Conservation (phyloP, 2,797 vertebrate genomes). For the Siniperca undulata region DNA sequence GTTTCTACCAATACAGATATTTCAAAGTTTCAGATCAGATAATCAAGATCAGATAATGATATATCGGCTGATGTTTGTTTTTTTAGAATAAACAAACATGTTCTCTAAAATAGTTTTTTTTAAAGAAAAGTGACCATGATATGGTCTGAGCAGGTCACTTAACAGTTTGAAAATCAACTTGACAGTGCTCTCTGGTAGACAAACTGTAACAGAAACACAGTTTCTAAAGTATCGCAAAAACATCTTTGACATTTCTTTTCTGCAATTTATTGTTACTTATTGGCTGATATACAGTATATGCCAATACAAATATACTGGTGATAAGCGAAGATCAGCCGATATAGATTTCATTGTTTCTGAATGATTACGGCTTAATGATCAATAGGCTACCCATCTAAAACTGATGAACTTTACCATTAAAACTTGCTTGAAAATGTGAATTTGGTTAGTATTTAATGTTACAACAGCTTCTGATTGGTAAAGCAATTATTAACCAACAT, state of each 20-base stretch:
- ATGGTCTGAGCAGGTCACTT: background rate
- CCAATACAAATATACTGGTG: background rate
- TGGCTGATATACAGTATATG: background rate
- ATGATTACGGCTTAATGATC: conserved; percentile 38
- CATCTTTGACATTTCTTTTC: conserved; percentile 9
- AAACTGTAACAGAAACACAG: background rate
- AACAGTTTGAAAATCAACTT: background rate
- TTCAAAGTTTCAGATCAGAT: background rate
- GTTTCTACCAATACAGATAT: background rate
- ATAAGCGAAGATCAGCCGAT: background rate
- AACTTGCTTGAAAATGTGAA: background rate
- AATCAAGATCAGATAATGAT: background rate
- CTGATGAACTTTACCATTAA: conserved; percentile 8
- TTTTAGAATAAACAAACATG: background rate
- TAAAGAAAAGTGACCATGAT: background rate
- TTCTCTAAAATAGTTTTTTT: background rate
- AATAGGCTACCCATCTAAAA: conserved; percentile 33
- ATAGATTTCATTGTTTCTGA: background rate
- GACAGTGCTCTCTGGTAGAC: background rate
- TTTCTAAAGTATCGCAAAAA: background rate
- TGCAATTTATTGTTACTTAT: background rate
- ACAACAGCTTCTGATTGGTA: conserved; percentile 33
- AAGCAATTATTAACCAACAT: conserved; percentile 20
- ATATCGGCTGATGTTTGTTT: background rate
- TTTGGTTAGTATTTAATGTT: conserved; percentile 7